Evolutionary conservation across 2,113 vertebrate genomes (phyloP).

Genomic region (Clarias batrachus): DNA sequence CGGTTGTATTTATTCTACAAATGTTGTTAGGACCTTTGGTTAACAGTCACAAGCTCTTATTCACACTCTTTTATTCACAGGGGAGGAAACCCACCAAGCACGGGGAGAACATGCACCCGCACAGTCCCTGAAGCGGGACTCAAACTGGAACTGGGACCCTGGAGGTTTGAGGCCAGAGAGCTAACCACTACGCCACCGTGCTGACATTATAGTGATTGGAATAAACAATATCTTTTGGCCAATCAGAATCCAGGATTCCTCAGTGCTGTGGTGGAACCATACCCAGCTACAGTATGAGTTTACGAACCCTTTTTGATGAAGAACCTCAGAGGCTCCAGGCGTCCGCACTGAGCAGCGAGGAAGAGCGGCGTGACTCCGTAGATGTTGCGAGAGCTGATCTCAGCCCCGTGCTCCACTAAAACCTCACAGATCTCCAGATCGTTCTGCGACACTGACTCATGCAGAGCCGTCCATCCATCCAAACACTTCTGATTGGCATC

Average conservation of each 20-base stretch:
- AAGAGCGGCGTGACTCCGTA: slow-evolving; percentile 84
- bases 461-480: slow-evolving; percentile 80
- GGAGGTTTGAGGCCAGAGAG: too few relatives aligned
- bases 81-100: too few relatives aligned
- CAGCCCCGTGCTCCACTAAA: slow-evolving; percentile 77
- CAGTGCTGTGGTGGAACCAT: neutral
- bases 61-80: too few relatives aligned
- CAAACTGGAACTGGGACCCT: too few relatives aligned
- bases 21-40: too few relatives aligned
- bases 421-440: slow-evolving; percentile 76
- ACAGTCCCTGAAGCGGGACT: too few relatives aligned
- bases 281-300: neutral
- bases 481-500: slow-evolving; percentile 79
- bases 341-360: slow-evolving; percentile 82
- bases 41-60: too few relatives aligned
- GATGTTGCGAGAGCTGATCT: slow-evolving; percentile 74
- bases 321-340: slow-evolving; percentile 73
- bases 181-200: too few relatives aligned
- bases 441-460: slow-evolving; percentile 80
- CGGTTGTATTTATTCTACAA: too few relatives aligned
- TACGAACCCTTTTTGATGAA: slow-evolving; percentile 1
- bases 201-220: neutral
- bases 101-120: too few relatives aligned
- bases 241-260: neutral
- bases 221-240: neutral